A percentile compares a stretch with the other conserved stretches of the same genome.
phyloP scores from a whole-genome alignment of 2,888 invertebrate genomes.

The Eilema sororculum region DNA sequence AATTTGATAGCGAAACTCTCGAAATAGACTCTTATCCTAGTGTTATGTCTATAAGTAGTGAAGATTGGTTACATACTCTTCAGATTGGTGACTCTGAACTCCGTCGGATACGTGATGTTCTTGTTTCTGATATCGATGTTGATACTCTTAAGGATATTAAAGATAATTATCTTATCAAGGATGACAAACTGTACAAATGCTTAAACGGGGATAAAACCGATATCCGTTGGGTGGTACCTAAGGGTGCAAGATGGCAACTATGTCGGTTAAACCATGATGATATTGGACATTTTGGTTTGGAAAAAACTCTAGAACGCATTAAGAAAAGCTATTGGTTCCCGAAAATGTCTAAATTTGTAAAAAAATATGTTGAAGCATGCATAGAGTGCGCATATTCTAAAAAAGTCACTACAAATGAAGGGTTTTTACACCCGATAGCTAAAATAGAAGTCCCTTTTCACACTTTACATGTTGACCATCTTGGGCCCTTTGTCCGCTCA shows the following conservation, averaged over 20 bases:
- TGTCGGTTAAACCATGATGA: background rate
- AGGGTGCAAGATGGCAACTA: background rate
- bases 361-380: background rate
- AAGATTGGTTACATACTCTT: background rate
- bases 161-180: background rate
- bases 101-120: background rate
- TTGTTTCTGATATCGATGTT: background rate
- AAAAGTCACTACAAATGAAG: background rate
- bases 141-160: background rate
- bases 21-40: background rate
- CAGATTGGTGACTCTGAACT: background rate
- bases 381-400: background rate
- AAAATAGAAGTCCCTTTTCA: background rate
- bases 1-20: background rate
- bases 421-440: background rate
- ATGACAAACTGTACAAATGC: background rate
- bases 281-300: background rate
- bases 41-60: no score
- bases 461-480: background rate
- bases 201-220: background rate
- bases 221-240: background rate
- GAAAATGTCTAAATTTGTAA: background rate
- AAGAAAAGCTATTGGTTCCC: background rate
- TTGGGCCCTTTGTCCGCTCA: background rate
- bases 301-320: background rate